These are phyloP conservation scores for Drosophila persimilis DNA, from an alignment of 1,140 invertebrate genomes.

Conservation along the genomic window DNA sequence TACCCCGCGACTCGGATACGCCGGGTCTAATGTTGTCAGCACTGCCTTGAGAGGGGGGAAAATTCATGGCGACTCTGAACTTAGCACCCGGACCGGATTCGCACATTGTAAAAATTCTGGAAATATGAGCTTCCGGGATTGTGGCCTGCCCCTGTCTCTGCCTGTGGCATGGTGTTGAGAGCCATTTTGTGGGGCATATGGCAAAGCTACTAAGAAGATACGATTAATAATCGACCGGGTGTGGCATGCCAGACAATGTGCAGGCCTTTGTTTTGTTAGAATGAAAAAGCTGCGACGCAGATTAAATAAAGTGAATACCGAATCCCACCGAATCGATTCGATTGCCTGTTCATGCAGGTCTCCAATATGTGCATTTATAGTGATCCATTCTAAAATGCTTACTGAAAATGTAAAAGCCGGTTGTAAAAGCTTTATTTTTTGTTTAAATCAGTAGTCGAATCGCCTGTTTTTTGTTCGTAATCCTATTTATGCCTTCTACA, in stretches of 20 bases:
- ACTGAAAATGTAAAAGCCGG: no score
- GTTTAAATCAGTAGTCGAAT: no score
- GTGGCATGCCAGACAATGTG: slow-evolving; percentile 25
- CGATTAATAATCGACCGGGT: slow-evolving; percentile 42
- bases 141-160: neutral
- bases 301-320: no score
- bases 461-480: no score
- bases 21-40: slow-evolving; percentile 63
- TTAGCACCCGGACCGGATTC: slow-evolving; percentile 40
- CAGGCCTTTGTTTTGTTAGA: neutral
- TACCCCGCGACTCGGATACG: slow-evolving; percentile 16
- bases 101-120: slow-evolving; percentile 64
- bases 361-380: no score
- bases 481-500: no score
- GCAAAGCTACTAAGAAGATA: slow-evolving; percentile 40
- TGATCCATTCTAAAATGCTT: no score
- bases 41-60: slow-evolving; percentile 38
- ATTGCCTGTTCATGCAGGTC: no score
- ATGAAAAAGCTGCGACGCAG: no score
- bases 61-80: slow-evolving; percentile 46
- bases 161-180: slow-evolving; percentile 36
- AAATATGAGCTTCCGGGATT: slow-evolving; percentile 66
- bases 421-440: no score
- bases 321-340: no score
- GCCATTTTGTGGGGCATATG: slow-evolving; percentile 44